Conservation (phyloP, 92 coral and sea anemone species). For the Porites cylindrica region DNA sequence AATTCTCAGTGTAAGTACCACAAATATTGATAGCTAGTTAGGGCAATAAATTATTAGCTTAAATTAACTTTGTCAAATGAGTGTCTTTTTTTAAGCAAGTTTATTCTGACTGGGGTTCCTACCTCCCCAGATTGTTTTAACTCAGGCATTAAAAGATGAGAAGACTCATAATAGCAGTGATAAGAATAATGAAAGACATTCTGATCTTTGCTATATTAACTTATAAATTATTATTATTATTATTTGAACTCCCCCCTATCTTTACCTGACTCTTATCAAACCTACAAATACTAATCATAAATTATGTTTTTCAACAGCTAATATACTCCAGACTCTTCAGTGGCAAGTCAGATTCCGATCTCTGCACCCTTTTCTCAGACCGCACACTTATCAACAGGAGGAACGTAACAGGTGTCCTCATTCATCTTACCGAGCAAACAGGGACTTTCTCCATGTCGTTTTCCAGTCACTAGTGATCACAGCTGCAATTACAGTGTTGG, state of each 20-base stretch:
- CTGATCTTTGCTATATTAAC: no score
- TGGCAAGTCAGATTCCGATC: constrained; percentile 63
- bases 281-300: not conserved
- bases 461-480: constrained; percentile 58
- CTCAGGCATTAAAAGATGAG: no score
- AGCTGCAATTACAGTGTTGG: constrained; percentile 62
- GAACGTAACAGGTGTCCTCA: constrained; percentile 63
- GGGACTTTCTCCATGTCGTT: constrained; percentile 60
- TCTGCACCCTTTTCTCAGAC: constrained; percentile 68
- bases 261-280: no score
- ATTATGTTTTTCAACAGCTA: constrained; percentile 27
- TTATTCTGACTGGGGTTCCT: no score
- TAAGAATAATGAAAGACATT: no score
- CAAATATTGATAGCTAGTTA: no score
- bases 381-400: constrained; percentile 67
- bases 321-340: constrained; percentile 64
- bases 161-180: no score
- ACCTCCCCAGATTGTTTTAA: no score
- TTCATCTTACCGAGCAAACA: constrained; percentile 65
- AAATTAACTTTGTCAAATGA: no score
- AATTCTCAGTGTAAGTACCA: no score
- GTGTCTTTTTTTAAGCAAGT: no score
- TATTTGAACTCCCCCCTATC: not conserved
- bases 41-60: no score
- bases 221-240: not conserved